A percentile compares a stretch with the other conserved stretches of the same genome.
Evolutionary conservation across 2,888 invertebrate genomes (phyloP).

Genomic region (Eucera pruinosa): DNA sequence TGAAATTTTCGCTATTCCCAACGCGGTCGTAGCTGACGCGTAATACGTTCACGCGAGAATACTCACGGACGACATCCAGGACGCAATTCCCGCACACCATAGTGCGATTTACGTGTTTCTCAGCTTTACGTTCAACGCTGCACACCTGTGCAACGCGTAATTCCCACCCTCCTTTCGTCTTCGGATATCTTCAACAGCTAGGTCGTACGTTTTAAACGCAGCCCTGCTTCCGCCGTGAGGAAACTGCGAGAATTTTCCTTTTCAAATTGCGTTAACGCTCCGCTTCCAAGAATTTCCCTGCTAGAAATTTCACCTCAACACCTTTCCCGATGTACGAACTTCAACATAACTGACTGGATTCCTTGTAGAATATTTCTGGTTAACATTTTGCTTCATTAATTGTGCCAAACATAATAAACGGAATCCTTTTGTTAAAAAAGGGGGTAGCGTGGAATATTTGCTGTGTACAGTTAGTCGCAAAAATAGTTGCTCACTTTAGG

Average conservation of each 20-base stretch:
- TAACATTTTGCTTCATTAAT: neutral
- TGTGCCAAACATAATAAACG: no score
- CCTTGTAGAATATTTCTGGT: no score
- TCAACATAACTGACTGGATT: neutral
- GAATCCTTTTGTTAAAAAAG: no score
- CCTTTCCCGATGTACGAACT: neutral
- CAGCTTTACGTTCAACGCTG: conserved; percentile 56
- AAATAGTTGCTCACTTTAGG: no score
- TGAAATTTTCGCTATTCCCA: conserved; percentile 67
- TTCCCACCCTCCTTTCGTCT: conserved; percentile 20
- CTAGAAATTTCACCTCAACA: neutral
- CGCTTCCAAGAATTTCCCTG: neutral
- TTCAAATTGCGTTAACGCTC: conserved; percentile 17
- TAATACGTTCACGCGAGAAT: conserved; percentile 46
- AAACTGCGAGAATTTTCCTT: conserved; percentile 7
- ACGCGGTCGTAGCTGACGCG: conserved; percentile 45
- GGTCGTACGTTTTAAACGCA: conserved; percentile 30
- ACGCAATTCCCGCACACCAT: conserved; percentile 2
- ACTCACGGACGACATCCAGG: conserved; percentile 16
- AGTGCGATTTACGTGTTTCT: conserved; percentile 55
- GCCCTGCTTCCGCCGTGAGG: neutral
- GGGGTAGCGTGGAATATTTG: no score
- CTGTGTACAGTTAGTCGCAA: no score
- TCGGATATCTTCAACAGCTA: conserved; percentile 23
- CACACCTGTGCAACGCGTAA: conserved; percentile 64